These are phyloP conservation scores for Parnassius smintheus DNA, from an alignment of 2,888 invertebrate genomes.

Conservation along the genomic window DNA sequence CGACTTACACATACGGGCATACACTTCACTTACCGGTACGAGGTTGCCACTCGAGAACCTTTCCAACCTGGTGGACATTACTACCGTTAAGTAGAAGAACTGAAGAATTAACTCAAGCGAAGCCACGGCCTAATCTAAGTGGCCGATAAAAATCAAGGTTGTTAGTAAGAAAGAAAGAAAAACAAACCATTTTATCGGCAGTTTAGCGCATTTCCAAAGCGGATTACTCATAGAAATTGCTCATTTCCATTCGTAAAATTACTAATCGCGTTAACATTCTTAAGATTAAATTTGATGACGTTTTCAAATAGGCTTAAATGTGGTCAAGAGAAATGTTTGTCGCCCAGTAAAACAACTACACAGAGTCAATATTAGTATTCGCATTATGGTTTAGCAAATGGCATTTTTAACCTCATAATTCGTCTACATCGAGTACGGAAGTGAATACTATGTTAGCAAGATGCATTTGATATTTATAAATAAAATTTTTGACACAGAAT, in stretches of 20 bases:
- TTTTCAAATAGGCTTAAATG: slow-evolving; percentile 35
- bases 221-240: slow-evolving; percentile 45
- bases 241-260: slow-evolving; percentile 46
- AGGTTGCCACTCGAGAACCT: too few species aligned
- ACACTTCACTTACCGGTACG: too few species aligned
- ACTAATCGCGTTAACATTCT: slow-evolving; percentile 60
- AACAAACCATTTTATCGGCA: slow-evolving; percentile 27
- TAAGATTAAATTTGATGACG: slow-evolving; percentile 51
- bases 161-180: slow-evolving; percentile 22
- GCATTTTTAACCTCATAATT: slow-evolving; percentile 10
- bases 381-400: slow-evolving; percentile 11
- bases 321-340: slow-evolving; percentile 42
- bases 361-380: slow-evolving; percentile 12
- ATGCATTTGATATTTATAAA: too few species aligned
- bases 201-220: slow-evolving; percentile 30
- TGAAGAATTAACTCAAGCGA: not conserved
- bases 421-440: not conserved
- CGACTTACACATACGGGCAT: too few species aligned
- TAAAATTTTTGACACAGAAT: too few species aligned
- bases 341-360: slow-evolving; percentile 12
- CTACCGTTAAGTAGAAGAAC: too few species aligned
- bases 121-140: not conserved
- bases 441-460: not conserved
- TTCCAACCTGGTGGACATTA: too few species aligned
- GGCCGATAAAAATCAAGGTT: slow-evolving; percentile 12